A percentile compares a stretch with the other conserved stretches of the same genome.
phyloP scores from a whole-genome alignment of 2,888 invertebrate genomes.

The Drosophila planitibia region DNA sequence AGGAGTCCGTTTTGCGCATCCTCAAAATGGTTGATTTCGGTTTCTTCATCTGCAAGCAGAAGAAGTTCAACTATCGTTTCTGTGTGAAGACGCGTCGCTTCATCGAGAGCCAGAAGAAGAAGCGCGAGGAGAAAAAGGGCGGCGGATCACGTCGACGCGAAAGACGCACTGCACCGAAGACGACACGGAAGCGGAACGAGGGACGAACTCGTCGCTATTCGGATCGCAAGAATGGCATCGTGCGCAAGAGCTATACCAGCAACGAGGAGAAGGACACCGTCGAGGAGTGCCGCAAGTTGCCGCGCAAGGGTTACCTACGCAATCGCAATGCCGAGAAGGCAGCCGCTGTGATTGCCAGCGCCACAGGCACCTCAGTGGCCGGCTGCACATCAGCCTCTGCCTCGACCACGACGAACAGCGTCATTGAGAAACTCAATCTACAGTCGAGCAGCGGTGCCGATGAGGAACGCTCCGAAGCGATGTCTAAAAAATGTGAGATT shows the following conservation, averaged over 20 bases:
- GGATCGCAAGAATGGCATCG: conserved; percentile 84
- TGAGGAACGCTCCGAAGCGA: conserved; percentile 84
- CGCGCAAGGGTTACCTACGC: conserved; percentile 84
- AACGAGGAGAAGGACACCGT: conserved; percentile 85
- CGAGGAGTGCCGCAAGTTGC: conserved; percentile 84
- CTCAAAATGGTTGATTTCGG: conserved; percentile 93
- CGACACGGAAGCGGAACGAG: conserved; percentile 82
- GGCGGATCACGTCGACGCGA: conserved; percentile 81
- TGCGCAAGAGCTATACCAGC: conserved; percentile 84
- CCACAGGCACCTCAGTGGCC: conserved; percentile 71
- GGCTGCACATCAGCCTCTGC: conserved; percentile 81
- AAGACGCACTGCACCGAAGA: conserved; percentile 83
- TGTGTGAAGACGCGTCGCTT: conserved; percentile 83
- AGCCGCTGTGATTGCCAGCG: conserved; percentile 65
- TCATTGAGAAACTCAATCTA: conserved; percentile 81
- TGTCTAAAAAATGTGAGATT: conserved; percentile 85
- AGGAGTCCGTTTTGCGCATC: conserved; percentile 91
- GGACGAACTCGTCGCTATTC: conserved; percentile 84
- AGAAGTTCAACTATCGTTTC: conserved; percentile 85
- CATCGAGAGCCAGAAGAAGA: conserved; percentile 84
- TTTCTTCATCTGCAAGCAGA: conserved; percentile 85
- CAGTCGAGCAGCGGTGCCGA: conserved; percentile 85
- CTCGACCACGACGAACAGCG: conserved; percentile 82
- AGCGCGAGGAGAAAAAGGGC: conserved; percentile 84
- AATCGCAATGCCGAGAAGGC: conserved; percentile 84